A percentile compares a stretch with the other conserved stretches of the same genome.
phyloP scores from a whole-genome alignment of 2,888 invertebrate species.

The Argyresthia albistria region DNA sequence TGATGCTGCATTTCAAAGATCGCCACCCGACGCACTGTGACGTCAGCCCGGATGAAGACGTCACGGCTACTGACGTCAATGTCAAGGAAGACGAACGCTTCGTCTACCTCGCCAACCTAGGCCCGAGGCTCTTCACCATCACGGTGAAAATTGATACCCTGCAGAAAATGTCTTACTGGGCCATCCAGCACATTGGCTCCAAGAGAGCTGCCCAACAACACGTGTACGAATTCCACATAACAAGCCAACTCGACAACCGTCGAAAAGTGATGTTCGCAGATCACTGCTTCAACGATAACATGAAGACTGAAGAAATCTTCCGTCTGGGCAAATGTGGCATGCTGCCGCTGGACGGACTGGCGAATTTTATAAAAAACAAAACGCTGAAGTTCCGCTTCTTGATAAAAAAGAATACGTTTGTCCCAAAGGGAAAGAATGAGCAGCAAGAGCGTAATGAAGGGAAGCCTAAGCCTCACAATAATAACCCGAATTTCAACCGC shows the following conservation, averaged over 20 bases:
- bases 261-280: constrained; percentile 44
- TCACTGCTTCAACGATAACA: constrained; percentile 47
- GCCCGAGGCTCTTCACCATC: constrained; percentile 42
- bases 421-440: constrained; percentile 17
- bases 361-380: constrained; percentile 38
- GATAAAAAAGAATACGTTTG: constrained; percentile 30
- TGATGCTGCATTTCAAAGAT: constrained; percentile 52
- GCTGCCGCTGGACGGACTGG: constrained; percentile 36
- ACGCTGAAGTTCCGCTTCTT: constrained; percentile 40
- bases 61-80: constrained; percentile 29
- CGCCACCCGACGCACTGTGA: constrained; percentile 38
- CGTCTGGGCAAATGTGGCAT: constrained; percentile 43
- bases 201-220: constrained; percentile 42
- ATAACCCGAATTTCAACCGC: too few species aligned
- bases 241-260: constrained; percentile 37
- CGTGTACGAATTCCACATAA: constrained; percentile 48
- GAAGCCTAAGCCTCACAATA: too few species aligned
- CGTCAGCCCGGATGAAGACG: constrained; percentile 33
- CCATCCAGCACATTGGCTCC: constrained; percentile 48
- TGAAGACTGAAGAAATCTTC: constrained; percentile 47
- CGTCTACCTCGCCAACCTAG: constrained; percentile 36
- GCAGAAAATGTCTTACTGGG: constrained; percentile 50
- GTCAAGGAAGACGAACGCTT: constrained; percentile 36
- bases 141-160: constrained; percentile 47
- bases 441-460: too few species aligned